Percentiles rank a stretch among this genome's conserved stretches.
These are phyloP conservation scores for Dipodomys spectabilis DNA, from an alignment of 2,113 vertebrate genomes.

Conservation along the genomic window DNA sequence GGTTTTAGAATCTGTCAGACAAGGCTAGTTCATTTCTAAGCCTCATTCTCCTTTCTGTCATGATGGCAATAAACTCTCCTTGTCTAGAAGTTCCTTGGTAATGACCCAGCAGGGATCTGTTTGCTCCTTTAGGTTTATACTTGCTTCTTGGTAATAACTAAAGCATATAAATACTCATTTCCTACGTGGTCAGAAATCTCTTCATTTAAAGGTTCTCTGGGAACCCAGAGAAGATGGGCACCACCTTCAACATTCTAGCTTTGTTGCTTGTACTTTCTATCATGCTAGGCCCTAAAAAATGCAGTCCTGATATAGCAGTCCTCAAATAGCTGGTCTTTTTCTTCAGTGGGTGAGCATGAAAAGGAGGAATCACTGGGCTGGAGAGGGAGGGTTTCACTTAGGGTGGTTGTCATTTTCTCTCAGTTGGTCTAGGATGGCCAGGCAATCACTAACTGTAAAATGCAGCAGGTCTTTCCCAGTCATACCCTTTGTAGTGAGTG, in stretches of 20 bases:
- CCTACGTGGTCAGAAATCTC: slow-evolving; percentile 1
- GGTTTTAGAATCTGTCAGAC: slow-evolving; percentile 3
- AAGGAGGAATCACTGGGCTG: slow-evolving; percentile 13
- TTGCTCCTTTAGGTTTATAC: not conserved
- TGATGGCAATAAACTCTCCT: not conserved
- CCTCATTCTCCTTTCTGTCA: slow-evolving; percentile 7
- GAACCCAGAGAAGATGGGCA: not conserved
- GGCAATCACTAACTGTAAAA: not conserved
- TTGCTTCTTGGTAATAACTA: not conserved
- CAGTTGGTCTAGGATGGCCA: not conserved
- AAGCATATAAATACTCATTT: not conserved
- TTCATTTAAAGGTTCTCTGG: slow-evolving; percentile 36
- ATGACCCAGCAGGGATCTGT: not conserved
- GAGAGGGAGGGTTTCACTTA: not conserved
- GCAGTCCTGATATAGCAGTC: not conserved
- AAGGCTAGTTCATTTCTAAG: not conserved
- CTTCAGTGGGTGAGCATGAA: slow-evolving; percentile 23
- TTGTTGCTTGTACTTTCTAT: not conserved
- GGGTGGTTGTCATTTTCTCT: not conserved
- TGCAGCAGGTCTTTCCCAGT: not conserved
- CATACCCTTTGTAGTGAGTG: not conserved
- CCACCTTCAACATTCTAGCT: not conserved
- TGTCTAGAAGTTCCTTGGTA: slow-evolving; percentile 11
- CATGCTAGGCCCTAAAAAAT: not conserved
- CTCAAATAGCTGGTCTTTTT: slow-evolving; percentile 4